Evolutionary conservation across 2,888 invertebrate species (phyloP).

Genomic region (Clivina fossor): DNA sequence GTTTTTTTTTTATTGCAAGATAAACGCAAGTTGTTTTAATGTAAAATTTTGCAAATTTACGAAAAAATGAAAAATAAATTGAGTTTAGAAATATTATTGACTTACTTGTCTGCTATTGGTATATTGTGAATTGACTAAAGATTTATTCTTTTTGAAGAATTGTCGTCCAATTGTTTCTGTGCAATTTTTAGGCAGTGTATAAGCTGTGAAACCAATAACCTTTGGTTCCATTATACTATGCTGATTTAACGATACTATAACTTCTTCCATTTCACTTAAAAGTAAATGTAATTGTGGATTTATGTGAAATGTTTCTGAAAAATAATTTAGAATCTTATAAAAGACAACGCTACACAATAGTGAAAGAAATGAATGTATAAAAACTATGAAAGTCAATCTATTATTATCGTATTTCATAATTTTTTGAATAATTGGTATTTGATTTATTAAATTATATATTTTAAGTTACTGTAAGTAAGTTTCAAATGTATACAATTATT

Average conservation of each 20-base stretch:
- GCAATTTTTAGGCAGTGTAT: slow-evolving; percentile 68
- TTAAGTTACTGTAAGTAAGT: too few species aligned
- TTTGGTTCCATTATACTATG: slow-evolving; percentile 91
- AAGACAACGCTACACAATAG: neutral
- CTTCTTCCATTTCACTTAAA: slow-evolving; percentile 77
- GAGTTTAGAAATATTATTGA: slow-evolving; percentile 30
- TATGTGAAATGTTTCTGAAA: slow-evolving; percentile 83
- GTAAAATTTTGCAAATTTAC: too few species aligned
- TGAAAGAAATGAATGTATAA: too few species aligned
- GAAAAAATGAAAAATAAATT: neutral
- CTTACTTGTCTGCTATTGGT: slow-evolving; percentile 87
- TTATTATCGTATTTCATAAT: neutral
- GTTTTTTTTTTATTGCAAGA: too few species aligned
- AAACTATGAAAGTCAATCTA: neutral
- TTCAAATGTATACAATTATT: too few species aligned
- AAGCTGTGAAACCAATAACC: slow-evolving; percentile 89
- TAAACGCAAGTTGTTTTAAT: too few species aligned
- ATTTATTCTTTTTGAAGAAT: slow-evolving; percentile 84
- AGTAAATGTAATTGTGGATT: slow-evolving; percentile 86
- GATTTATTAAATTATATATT: too few species aligned
- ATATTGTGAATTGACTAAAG: slow-evolving; percentile 85
- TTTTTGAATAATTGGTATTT: too few species aligned
- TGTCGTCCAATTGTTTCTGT: slow-evolving; percentile 76
- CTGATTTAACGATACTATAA: slow-evolving; percentile 83
- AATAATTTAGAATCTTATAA: slow-evolving; percentile 34